Base-by-base conservation (phyloP, 2,888 invertebrate species). In the Coecobrya sp. region DNA sequence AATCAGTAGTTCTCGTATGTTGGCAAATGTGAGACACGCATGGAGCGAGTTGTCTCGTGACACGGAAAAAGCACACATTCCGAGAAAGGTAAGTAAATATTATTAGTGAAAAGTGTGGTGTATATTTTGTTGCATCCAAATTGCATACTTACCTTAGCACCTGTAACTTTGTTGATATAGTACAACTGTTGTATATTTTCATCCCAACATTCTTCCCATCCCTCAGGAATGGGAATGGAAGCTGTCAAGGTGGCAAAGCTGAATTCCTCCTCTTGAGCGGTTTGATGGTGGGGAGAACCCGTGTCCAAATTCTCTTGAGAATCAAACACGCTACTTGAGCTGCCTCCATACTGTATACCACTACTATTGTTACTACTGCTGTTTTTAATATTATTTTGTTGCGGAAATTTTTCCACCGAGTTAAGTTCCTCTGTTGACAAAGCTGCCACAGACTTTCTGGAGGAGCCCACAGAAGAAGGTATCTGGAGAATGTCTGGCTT, bases 121-220 rank as follows among this genome's bases (percentile, higher is more conserved):
- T 36, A 36, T 36, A 36, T 19, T n/a, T 59, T 59, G 36, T 36
- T 36, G 36, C 36, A 36, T 7, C 70, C 76, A 22, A 65, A 36
- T 10, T 42, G 76, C 16, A 27, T 7, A 70, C 91, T 30, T 95
- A 96, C 96, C 96, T 96, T 96, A 93, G 96, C 96, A 84, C 96
- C 96, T n/a, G 96, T 96, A 3, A 95, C 94, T 89, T 95, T 95
- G 95, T 96, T 96, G 92, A 96, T 95, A 94, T 96, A 96, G 94
- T 96, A 96, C n/a, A 96, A 95, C 89, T 96, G 95, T 42, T 96
- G 96, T 25, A 95, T 95, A 55, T 94, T 94, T 36, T 95, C 95
- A 93, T 96, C 96, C 86, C 95, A 95, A 86, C 95, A 95, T 93
- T 96, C 96, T 27, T 95, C 96, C 96, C 96, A 96, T 10, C 96